Percentiles rank a stretch among this genome's conserved stretches.
Conservation (phyloP, 2,888 invertebrate species). For the Tipula vernalis region DNA sequence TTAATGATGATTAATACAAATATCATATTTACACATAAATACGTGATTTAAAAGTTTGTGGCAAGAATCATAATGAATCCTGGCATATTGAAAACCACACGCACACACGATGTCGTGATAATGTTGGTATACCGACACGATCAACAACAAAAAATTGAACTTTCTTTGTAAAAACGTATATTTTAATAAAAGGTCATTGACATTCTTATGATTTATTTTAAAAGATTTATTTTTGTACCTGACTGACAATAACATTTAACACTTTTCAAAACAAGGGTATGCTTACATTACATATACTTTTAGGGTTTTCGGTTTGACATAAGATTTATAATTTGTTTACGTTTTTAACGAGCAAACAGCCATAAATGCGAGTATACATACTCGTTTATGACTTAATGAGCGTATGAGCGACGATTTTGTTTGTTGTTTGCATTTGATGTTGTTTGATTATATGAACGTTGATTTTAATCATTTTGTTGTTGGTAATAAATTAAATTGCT, state of each 20-base stretch:
- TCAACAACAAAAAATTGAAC: background rate
- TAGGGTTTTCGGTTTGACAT: background rate
- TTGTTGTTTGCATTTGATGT: no score
- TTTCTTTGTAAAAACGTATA: background rate
- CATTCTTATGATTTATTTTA: background rate
- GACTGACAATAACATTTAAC: background rate
- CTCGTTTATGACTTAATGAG: background rate
- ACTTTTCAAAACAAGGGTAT: background rate
- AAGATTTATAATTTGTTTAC: background rate
- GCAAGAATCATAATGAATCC: background rate
- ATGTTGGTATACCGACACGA: background rate
- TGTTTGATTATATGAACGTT: background rate
- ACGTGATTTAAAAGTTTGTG: background rate
- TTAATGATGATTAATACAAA: no score
- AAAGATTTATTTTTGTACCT: background rate
- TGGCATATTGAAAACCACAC: background rate
- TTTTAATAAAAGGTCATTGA: background rate
- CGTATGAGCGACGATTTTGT: background rate
- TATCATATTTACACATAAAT: no score
- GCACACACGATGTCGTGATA: background rate
- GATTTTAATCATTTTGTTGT: background rate
- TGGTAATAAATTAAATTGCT: background rate
- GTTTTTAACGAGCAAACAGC: background rate
- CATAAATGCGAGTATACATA: background rate
- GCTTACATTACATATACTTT: background rate